Evolutionary conservation across 2,797 vertebrate genomes (phyloP), one percentile per base, ranked within the genome.

Genomic region (Anolis apletophallus): DNA sequence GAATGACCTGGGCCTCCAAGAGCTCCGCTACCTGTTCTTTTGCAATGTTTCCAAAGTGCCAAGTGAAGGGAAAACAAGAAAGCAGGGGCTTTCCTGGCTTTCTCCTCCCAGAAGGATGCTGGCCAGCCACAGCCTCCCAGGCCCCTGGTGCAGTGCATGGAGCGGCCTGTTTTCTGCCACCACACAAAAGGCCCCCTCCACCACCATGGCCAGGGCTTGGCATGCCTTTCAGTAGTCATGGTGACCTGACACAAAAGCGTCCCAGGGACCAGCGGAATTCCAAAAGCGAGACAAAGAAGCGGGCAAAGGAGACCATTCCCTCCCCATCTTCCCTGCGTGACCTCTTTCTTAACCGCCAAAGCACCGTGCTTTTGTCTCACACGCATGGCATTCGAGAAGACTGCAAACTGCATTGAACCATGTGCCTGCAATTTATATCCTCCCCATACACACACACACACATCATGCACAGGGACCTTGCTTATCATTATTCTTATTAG

Each of bases 161-260:
- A 81, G 72, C 50, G 0, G 0, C 5, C 0, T n/a, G n/a, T n/a
- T n/a, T n/a, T n/a, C n/a, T n/a, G n/a, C n/a, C n/a, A n/a, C n/a
- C 40, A 40, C 40, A 40, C 40, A 40, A 40, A 40, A 40, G 40
- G 2, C 40, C 40, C 40, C 40, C 40, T 40, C 40, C 40, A 5
- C 40, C 40, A 40, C 40, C 40, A 40, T 40, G 40, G 40, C 46
- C 54, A 9, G 13, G 32, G 88, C 90, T 71, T 84, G 91, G 83
- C 92, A 87, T 91, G 91, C 89, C 89, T 86, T 78, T 80, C 81
- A 13, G 94, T 96, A 94, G 92, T 96, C 91, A 96, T 96, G 95
- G 96, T 87, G 92, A 96, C 95, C 52, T 46, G 88, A 91, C 90
- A 96, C 94, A 96, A 95, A 95, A 94, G 94, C 90, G 90, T 94